A percentile compares a stretch with the other conserved stretches of the same genome.
Conservation (phyloP, 2,888 invertebrate genomes). For the Tinea semifulvella region DNA sequence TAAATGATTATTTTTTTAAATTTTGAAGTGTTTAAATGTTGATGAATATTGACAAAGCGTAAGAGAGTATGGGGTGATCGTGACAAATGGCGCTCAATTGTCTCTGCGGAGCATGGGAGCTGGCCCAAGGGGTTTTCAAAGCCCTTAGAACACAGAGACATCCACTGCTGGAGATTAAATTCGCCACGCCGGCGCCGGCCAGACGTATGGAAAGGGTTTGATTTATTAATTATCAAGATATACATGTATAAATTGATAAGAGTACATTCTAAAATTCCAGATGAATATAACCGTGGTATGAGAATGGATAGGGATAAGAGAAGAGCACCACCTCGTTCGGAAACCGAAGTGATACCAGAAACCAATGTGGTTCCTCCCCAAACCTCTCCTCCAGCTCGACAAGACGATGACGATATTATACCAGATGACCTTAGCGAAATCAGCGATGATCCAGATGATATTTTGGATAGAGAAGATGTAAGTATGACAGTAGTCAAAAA, state of each 20-base stretch:
- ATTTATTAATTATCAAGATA: neutral
- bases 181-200: no score
- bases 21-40: no score
- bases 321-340: constrained; percentile 37
- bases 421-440: constrained; percentile 85
- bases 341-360: constrained; percentile 32
- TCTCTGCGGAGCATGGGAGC: no score
- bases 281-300: constrained; percentile 52
- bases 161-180: no score
- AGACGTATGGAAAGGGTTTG: no score
- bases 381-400: constrained; percentile 28
- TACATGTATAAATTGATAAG: neutral
- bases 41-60: no score
- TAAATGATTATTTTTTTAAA: no score
- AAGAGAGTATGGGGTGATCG: no score
- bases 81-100: no score
- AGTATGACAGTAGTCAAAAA: no score
- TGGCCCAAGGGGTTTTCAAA: no score
- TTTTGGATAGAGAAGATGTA: constrained; percentile 80
- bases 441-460: constrained; percentile 89
- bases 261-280: constrained; percentile 24
- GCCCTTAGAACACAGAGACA: no score
- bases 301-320: constrained; percentile 55
- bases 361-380: constrained; percentile 36
- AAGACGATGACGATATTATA: constrained; percentile 57